Evolutionary conservation across 2,797 vertebrate genomes (phyloP), one percentile per base, ranked within the genome.

Genomic region (Neosilurus mollespiculum): DNA sequence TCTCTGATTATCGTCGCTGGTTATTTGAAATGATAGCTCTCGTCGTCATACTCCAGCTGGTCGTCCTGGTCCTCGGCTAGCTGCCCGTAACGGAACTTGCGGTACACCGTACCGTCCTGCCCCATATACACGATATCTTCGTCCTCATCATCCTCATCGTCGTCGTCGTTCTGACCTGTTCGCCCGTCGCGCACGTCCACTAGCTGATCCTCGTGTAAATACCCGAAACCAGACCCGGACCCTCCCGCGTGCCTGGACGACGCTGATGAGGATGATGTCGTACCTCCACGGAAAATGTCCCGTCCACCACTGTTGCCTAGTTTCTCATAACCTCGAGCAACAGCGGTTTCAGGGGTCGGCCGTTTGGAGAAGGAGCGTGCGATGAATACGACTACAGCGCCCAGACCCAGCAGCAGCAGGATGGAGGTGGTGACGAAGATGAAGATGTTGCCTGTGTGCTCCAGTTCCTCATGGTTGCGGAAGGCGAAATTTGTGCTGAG

Each of bases 111-210:
- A 80, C 97, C 97, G 49, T 99, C 98, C 88, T 95, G 94, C 58
- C 98, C 95, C 97, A 98, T 98, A 90, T 99, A 98, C 54, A 99
- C 97, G 1, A 98, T 98, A 88, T 98, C 97, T 77, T 98, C 97
- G 0, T 97, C 96, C 0, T 97, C 96, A 0, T 95, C 92, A 12
- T 90, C 89, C 2, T 90, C 92, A 0, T 94, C 93, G 0, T 77
- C 75, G 1, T 90, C 89, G 0, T 90, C 89, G 0, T 88, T 89
- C 49, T 84, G 91, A 8, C 56, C 81, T 43, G 9, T n/a, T 22
- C 54, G 80, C 20, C 86, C 89, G 12, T 94, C 94, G 1, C 89
- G 86, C 12, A 97, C 93, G 87, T 98, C 96, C 14, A 95, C 96
- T 85, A 97, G 88, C 90, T 96, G 95, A n/a, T 95, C 88, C 85